These are phyloP conservation scores for Acropternis orthonyx DNA, from an alignment of 2,797 vertebrate genomes.

Conservation along the genomic window DNA sequence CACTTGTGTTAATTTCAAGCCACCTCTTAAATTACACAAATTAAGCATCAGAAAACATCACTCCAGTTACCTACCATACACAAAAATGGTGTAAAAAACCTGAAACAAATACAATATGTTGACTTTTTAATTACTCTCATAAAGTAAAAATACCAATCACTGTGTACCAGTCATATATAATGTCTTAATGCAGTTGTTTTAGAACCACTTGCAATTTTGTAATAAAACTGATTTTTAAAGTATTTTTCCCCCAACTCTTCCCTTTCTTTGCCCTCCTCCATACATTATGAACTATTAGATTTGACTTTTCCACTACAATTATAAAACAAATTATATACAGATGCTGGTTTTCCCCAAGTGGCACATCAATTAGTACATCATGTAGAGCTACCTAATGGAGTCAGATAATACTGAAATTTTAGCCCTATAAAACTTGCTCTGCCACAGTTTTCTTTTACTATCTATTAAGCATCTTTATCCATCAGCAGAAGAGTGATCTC, in stretches of 20 bases:
- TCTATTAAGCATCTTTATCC: neutral
- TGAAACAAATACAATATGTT: neutral
- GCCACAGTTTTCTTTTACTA: neutral
- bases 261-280: neutral
- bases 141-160: slow-evolving; percentile 39
- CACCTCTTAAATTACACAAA: neutral
- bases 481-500: neutral
- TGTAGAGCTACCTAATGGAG: neutral
- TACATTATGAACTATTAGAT: neutral
- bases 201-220: slow-evolving; percentile 6
- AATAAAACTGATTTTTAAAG: neutral
- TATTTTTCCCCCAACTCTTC: neutral
- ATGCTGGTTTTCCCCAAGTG: neutral
- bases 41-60: neutral
- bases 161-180: slow-evolving; percentile 8
- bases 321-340: neutral
- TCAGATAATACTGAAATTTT: neutral
- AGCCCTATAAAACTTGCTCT: neutral
- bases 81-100: neutral
- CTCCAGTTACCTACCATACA: neutral
- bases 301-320: neutral
- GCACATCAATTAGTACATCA: neutral
- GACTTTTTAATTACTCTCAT: slow-evolving; percentile 18
- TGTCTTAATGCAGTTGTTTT: neutral
- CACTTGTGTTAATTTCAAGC: neutral